Evolutionary conservation across 1,140 invertebrate species (phyloP).

Genomic region (Drosophila punjabiensis): DNA sequence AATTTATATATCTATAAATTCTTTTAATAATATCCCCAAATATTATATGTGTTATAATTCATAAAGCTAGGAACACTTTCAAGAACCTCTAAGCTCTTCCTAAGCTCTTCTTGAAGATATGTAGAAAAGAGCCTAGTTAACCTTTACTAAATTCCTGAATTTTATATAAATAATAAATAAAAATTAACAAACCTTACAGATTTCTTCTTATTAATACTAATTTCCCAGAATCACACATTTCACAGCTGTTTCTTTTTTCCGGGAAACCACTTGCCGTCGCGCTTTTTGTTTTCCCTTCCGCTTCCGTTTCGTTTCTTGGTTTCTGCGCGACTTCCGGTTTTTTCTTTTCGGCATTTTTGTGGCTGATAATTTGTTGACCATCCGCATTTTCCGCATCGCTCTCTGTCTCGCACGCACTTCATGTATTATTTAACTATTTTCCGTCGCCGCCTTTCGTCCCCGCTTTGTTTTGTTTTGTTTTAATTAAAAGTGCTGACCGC

Average conservation of each 20-base stretch:
- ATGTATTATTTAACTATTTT: slow-evolving; percentile 71
- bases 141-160: no score
- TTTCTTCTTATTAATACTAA: not conserved
- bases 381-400: slow-evolving; percentile 67
- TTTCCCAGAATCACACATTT: slow-evolving; percentile 37
- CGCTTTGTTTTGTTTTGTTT: slow-evolving; percentile 67
- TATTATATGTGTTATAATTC: not conserved
- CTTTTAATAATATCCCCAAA: not conserved
- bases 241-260: slow-evolving; percentile 56
- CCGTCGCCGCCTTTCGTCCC: slow-evolving; percentile 6
- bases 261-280: slow-evolving; percentile 22
- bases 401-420: slow-evolving; percentile 47
- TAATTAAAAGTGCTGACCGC: slow-evolving; percentile 81
- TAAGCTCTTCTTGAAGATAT: not conserved
- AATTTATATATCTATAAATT: not conserved
- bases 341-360: slow-evolving; percentile 34
- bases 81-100: not conserved
- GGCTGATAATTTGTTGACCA: slow-evolving; percentile 77
- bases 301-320: slow-evolving; percentile 22
- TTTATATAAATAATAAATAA: not conserved
- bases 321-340: slow-evolving; percentile 6
- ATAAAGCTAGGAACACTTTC: no score
- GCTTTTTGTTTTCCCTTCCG: slow-evolving; percentile 9
- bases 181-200: no score
- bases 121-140: not conserved